A percentile compares a stretch with the other conserved stretches of the same genome.
phyloP scores from a whole-genome alignment of 2,113 vertebrate species.

The Hippocampus abdominalis region DNA sequence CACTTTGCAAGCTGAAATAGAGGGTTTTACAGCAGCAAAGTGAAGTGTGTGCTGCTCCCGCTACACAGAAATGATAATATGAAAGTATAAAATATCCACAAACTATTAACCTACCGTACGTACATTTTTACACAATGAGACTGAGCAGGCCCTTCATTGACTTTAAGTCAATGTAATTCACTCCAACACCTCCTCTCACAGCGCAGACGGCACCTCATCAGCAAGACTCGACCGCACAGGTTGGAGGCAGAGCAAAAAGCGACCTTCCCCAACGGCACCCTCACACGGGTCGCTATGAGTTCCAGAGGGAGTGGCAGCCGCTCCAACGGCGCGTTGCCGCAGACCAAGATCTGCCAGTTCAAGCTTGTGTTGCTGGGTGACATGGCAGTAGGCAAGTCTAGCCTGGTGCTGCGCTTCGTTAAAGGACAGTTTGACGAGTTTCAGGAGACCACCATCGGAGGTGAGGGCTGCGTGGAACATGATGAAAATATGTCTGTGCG shows the following conservation, averaged over 20 bases:
- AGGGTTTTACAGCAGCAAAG: neutral
- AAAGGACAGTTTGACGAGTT: constrained; percentile 84
- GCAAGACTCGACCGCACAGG: neutral
- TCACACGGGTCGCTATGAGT: constrained; percentile 65
- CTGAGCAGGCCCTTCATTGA: neutral
- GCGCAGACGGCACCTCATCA: constrained; percentile 8
- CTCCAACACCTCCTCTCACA: neutral
- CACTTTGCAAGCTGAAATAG: too few species aligned
- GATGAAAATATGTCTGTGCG: too few species aligned
- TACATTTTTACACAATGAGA: neutral
- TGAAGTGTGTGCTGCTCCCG: neutral
- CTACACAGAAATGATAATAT: neutral
- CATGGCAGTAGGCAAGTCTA: constrained; percentile 83
- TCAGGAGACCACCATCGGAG: constrained; percentile 83
- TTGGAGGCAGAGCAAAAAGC: neutral
- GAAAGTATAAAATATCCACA: neutral
- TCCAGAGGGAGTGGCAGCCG: constrained; percentile 73
- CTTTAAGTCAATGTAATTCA: neutral
- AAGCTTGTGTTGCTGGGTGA: constrained; percentile 81
- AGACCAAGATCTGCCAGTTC: constrained; percentile 85
- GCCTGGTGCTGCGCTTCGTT: constrained; percentile 81
- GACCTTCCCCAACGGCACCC: constrained; percentile 15
- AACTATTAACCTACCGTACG: neutral
- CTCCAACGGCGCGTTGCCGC: constrained; percentile 72
- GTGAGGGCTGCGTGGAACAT: constrained; percentile 44